Conservation (phyloP, 2,797 vertebrate species). For the Spinus olivaceus region DNA sequence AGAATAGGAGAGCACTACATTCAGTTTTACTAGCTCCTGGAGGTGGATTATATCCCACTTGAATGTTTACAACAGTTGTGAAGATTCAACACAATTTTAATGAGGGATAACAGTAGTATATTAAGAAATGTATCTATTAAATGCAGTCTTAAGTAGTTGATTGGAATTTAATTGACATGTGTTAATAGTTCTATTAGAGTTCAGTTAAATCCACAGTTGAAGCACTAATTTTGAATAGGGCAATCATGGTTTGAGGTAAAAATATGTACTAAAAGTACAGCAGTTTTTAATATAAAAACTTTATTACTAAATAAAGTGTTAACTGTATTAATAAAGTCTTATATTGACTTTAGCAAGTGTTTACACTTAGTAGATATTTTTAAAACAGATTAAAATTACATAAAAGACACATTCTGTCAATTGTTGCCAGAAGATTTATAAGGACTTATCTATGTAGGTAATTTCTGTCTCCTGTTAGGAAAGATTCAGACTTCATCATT, state of each 20-base stretch:
- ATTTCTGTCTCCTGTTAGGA: not conserved
- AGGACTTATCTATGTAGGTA: not conserved
- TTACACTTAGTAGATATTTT: not conserved
- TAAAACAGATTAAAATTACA: not conserved
- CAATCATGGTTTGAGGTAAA: not conserved
- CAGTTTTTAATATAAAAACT: not conserved
- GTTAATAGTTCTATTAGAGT: slow-evolving; percentile 48
- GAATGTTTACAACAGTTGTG: slow-evolving; percentile 35
- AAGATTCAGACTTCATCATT: not conserved
- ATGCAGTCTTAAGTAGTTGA: not conserved
- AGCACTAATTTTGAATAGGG: slow-evolving; percentile 34
- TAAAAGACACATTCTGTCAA: not conserved
- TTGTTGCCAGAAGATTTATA: not conserved
- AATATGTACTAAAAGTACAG: not conserved
- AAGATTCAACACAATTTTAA: slow-evolving; percentile 50
- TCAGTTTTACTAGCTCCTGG: slow-evolving; percentile 25
- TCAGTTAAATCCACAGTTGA: slow-evolving; percentile 6
- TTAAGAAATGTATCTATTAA: slow-evolving; percentile 33
- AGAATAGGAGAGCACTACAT: not conserved
- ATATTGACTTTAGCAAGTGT: not conserved
- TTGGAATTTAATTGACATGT: slow-evolving; percentile 13
- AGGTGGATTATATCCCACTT: slow-evolving; percentile 34
- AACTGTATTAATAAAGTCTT: not conserved
- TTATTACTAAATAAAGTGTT: not conserved
- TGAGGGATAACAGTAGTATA: slow-evolving; percentile 21